A percentile compares a stretch with the other conserved stretches of the same genome.
Evolutionary conservation across 2,888 invertebrate genomes (phyloP).

Genomic region (Hyalella azteca): DNA sequence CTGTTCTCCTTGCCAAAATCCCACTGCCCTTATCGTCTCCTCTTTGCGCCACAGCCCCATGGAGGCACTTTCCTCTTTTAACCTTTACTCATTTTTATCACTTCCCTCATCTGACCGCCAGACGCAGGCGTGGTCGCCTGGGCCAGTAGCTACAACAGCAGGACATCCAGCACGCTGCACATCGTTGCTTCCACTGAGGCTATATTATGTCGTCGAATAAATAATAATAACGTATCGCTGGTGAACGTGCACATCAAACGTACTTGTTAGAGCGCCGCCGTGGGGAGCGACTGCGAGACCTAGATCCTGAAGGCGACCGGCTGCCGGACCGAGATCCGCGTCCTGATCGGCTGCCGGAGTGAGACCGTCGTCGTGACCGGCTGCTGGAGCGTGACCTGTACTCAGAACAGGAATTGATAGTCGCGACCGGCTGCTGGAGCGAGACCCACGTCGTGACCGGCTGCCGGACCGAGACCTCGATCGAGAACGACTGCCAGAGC

Average conservation of each 20-base stretch:
- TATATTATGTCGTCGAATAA: not conserved
- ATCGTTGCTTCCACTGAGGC: too few species aligned
- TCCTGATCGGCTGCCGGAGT: conserved; percentile 61
- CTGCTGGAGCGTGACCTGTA: conserved; percentile 46
- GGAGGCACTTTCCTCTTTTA: too few species aligned
- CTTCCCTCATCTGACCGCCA: not conserved
- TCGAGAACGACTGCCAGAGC: conserved; percentile 24
- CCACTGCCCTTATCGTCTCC: not conserved
- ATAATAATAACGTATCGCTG: not conserved
- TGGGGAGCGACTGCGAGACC: conserved; percentile 38
- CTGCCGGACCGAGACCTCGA: conserved; percentile 18
- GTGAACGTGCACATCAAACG: not conserved
- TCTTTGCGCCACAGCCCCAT: too few species aligned
- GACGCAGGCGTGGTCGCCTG: not conserved
- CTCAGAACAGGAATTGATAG: conserved; percentile 56
- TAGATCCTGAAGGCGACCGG: conserved; percentile 29
- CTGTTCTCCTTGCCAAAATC: not conserved
- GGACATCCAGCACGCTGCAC: not conserved
- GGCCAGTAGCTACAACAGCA: not conserved
- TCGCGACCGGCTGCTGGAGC: conserved; percentile 61
- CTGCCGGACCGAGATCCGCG: conserved; percentile 65
- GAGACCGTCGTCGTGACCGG: conserved; percentile 47
- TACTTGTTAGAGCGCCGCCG: conserved; percentile 40
- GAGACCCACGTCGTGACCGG: conserved; percentile 43
- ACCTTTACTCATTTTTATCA: too few species aligned